Evolutionary conservation across 2,113 vertebrate genomes (phyloP), one percentile per base, ranked within the genome.

Genomic region (Anguilla rostrata): DNA sequence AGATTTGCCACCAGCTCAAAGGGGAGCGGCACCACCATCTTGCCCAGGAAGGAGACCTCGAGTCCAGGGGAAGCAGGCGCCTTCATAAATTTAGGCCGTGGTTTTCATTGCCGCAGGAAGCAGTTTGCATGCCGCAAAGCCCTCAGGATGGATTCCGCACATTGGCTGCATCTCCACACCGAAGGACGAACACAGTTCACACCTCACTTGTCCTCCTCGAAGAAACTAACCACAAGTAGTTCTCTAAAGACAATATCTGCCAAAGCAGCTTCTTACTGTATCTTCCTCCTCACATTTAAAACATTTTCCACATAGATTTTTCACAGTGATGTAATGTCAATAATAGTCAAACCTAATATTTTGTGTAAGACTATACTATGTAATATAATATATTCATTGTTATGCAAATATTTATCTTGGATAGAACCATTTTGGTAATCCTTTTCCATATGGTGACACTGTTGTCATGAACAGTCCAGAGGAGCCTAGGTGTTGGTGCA

Each of bases 51-150:
- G n/a, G 14, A 66, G 56, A 43, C 40, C 39, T 26, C 20, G 39
- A 82, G 60, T 81, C 56, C 39, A 34, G 39, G 29, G 26, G 57
- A 81, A 81, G 85, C 46, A n/a, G n/a, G 26, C 79, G 4, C 66
- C 63, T 66, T 82, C 85, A 43, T 39, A 66, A n/a, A 60, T 75
- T 22, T 34, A 75, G 71, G 29, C 71, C 2, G 71, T n/a, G n/a
- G 49, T 53, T 40, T 85, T 40, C 18, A 78, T 39, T 78, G 43
- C 22, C 63, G 26, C 29, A 49, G 66, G 41, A 84, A 79, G 43
- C 46, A 56, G 53, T 86, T 82, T 81, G 85, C 39, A 46, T 86
- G 78, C 39, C 56, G 56, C 63, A 26, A 14, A 82, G 85, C 56
- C 56, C 12, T 66, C 41, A 39, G 14, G n/a, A 56, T n/a, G 22